A percentile compares a stretch with the other conserved stretches of the same genome.
Conservation (phyloP, 2,888 invertebrate species). For the Aphrophora alni region DNA sequence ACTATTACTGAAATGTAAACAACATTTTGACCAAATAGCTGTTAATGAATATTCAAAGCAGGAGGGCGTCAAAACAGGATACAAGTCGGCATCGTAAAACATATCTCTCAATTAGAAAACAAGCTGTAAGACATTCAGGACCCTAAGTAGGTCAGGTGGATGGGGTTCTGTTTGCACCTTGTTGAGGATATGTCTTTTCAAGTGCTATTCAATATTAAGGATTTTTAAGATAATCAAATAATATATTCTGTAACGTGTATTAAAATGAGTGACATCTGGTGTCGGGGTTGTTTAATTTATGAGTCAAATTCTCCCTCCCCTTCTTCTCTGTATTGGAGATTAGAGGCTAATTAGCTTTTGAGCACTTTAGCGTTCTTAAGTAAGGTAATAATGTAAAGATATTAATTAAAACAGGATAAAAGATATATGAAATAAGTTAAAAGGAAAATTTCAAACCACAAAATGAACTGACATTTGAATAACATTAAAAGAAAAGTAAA, state of each 20-base stretch:
- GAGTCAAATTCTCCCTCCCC: too few relatives aligned
- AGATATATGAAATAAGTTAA: too few relatives aligned
- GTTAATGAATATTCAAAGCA: background rate
- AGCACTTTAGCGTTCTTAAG: too few relatives aligned
- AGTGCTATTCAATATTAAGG: background rate
- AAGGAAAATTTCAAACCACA: too few relatives aligned
- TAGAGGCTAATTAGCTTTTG: too few relatives aligned
- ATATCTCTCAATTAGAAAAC: background rate
- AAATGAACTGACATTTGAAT: too few relatives aligned
- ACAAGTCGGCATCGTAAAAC: background rate
- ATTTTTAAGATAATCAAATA: background rate
- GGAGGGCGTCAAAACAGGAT: background rate
- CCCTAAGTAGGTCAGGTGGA: background rate
- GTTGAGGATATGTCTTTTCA: background rate
- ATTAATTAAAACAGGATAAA: too few relatives aligned
- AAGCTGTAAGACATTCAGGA: background rate
- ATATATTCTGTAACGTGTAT: background rate
- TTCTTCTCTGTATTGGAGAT: too few relatives aligned
- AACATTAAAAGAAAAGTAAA: too few relatives aligned
- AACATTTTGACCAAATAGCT: background rate
- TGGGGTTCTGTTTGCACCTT: slow-evolving; percentile 4
- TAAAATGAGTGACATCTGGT: background rate
- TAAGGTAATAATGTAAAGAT: too few relatives aligned
- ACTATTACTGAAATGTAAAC: slow-evolving; percentile 2
- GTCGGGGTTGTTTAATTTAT: background rate